A percentile compares a stretch with the other conserved stretches of the same genome.
These are phyloP conservation scores for Drosophila anceps DNA, from an alignment of 2,888 invertebrate genomes.

Conservation along the genomic window DNA sequence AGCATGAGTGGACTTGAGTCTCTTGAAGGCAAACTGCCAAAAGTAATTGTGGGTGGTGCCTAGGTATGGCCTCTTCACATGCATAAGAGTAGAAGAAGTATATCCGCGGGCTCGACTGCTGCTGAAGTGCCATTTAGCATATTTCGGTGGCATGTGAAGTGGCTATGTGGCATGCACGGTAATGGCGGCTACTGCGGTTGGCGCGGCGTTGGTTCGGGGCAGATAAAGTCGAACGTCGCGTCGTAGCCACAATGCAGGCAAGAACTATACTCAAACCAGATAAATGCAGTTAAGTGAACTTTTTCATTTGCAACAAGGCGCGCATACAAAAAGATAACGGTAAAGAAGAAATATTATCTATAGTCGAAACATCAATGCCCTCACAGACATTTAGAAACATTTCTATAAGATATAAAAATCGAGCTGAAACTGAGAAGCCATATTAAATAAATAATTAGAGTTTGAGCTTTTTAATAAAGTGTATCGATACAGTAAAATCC, in stretches of 20 bases:
- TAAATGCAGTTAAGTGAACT: conserved; percentile 61
- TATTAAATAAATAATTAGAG: no score
- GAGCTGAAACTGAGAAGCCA: no score
- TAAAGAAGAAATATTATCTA: neutral
- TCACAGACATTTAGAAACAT: neutral
- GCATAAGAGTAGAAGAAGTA: neutral
- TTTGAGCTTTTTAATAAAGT: no score
- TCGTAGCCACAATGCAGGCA: conserved; percentile 26
- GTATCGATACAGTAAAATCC: no score
- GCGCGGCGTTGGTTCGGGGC: neutral
- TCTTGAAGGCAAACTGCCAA: conserved; percentile 62
- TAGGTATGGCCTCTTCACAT: conserved; percentile 5
- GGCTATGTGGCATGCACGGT: conserved; percentile 33
- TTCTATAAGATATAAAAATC: neutral
- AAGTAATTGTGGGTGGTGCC: conserved; percentile 36
- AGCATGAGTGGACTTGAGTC: conserved; percentile 66
- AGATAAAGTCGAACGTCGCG: conserved; percentile 28
- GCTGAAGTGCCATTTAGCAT: conserved; percentile 74
- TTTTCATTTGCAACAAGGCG: conserved; percentile 54
- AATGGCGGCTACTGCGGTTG: conserved; percentile 17
- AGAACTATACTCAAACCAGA: conserved; percentile 35
- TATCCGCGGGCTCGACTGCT: conserved; percentile 22
- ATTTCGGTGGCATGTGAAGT: conserved; percentile 54
- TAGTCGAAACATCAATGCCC: neutral
- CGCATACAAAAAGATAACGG: conserved; percentile 39